phyloP scores from a whole-genome alignment of 2,113 vertebrate species.

The Miniopterus natalensis region DNA sequence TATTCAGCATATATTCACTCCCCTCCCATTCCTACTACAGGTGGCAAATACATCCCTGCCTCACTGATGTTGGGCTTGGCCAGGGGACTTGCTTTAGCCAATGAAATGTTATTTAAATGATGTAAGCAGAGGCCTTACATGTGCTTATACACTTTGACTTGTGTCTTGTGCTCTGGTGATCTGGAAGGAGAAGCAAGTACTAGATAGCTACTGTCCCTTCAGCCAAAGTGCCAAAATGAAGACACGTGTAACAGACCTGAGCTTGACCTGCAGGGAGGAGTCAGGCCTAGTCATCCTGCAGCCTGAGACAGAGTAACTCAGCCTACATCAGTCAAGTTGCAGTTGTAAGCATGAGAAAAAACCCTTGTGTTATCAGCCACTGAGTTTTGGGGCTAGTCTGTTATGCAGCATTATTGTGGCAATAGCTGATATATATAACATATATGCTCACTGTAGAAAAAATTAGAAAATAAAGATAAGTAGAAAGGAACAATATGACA shows the following conservation, averaged over 20 bases:
- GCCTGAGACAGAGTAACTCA: background rate
- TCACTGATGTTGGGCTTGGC: background rate
- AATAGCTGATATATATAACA: background rate
- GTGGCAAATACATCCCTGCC: background rate
- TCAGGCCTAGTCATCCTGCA: background rate
- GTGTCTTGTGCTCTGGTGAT: background rate
- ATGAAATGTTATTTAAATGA: background rate
- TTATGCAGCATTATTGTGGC: background rate
- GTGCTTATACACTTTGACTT: background rate
- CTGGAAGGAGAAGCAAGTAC: background rate
- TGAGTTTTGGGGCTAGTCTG: background rate
- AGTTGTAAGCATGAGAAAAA: background rate
- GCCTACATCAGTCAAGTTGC: background rate
- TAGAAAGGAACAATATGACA: background rate
- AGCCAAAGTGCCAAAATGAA: background rate
- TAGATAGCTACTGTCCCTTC: background rate
- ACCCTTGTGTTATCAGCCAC: background rate
- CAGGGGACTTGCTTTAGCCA: conserved; percentile 11
- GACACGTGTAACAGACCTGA: background rate
- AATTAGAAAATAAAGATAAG: background rate
- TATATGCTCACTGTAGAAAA: background rate
- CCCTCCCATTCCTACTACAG: background rate
- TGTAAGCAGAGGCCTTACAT: background rate
- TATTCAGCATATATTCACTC: background rate
- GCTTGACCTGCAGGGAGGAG: background rate